Conservation (phyloP, 2,888 invertebrate species). For the Laspeyria flexula region DNA sequence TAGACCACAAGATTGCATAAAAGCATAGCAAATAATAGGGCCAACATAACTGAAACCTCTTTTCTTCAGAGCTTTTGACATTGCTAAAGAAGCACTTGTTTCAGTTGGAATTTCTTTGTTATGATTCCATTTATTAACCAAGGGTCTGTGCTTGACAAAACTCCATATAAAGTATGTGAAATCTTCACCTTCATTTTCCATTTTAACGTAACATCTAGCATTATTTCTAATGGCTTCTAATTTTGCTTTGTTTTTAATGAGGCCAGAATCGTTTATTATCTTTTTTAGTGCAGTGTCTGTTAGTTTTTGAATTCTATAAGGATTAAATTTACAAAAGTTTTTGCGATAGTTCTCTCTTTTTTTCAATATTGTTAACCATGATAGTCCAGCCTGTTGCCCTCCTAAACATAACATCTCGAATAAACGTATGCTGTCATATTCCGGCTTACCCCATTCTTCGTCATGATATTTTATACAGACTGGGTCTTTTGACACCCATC, state of each 20-base stretch:
- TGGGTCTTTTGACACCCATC: conserved; percentile 69
- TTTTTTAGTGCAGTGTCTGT: conserved; percentile 51
- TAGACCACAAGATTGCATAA: conserved; percentile 81
- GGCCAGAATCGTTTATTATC: conserved; percentile 50
- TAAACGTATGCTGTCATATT: conserved; percentile 56
- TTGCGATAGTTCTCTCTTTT: conserved; percentile 69
- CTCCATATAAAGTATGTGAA: conserved; percentile 73
- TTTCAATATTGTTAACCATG: conserved; percentile 76
- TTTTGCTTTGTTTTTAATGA: conserved; percentile 72
- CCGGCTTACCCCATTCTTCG: conserved; percentile 75
- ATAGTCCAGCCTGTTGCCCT: conserved; percentile 79
- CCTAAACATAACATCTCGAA: conserved; percentile 80
- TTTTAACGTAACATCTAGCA: conserved; percentile 64
- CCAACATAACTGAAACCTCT: conserved; percentile 75
- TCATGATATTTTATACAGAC: conserved; percentile 74
- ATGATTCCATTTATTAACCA: conserved; percentile 63
- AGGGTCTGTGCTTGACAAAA: conserved; percentile 65
- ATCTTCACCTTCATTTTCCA: conserved; percentile 62
- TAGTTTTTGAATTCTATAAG: conserved; percentile 57
- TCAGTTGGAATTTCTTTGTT: conserved; percentile 62
- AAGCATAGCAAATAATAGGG: conserved; percentile 74
- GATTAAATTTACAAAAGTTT: conserved; percentile 65
- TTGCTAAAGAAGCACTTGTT: conserved; percentile 54
- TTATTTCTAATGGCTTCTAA: conserved; percentile 71
- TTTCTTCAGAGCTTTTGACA: conserved; percentile 69